These are phyloP conservation scores for Bolinopsis microptera DNA, from an alignment of 37 sponge, comb jelly and placozoan species.

Conservation along the genomic window DNA sequence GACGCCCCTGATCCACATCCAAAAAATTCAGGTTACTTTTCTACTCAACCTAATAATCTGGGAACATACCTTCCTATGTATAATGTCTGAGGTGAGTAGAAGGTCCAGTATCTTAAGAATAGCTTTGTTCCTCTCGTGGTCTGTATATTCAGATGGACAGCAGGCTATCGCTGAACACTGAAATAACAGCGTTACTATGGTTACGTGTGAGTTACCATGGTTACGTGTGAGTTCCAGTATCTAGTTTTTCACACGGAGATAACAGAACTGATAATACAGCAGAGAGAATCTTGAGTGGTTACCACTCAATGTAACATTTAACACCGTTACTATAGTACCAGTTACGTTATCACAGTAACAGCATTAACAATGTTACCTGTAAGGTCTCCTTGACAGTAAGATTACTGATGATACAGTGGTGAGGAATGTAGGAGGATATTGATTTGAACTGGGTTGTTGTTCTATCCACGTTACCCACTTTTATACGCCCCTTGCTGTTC, in stretches of 20 bases:
- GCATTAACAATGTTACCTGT: background rate
- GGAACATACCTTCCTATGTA: constrained; percentile 32
- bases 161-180: constrained; percentile 66
- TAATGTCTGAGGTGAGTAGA: constrained; percentile 27
- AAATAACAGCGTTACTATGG: no score
- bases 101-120: constrained; percentile 31
- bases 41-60: no score
- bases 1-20: no score
- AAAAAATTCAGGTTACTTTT: no score
- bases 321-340: no score
- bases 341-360: no score
- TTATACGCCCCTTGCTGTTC: constrained; percentile 53
- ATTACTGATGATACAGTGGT: constrained; percentile 63
- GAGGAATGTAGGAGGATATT: constrained; percentile 38
- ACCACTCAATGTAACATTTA: no score
- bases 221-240: no score
- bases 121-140: constrained; percentile 42
- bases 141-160: background rate
- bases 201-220: no score
- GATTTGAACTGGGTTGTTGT: constrained; percentile 1
- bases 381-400: constrained; percentile 60
- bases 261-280: no score
- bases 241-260: no score
- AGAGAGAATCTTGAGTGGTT: no score
- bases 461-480: constrained; percentile 46